Evolutionary conservation across 64 coral and sea anemone genomes (phyloP), one percentile per base, ranked within the genome.

Genomic region (Pocillopora verrucosa): DNA sequence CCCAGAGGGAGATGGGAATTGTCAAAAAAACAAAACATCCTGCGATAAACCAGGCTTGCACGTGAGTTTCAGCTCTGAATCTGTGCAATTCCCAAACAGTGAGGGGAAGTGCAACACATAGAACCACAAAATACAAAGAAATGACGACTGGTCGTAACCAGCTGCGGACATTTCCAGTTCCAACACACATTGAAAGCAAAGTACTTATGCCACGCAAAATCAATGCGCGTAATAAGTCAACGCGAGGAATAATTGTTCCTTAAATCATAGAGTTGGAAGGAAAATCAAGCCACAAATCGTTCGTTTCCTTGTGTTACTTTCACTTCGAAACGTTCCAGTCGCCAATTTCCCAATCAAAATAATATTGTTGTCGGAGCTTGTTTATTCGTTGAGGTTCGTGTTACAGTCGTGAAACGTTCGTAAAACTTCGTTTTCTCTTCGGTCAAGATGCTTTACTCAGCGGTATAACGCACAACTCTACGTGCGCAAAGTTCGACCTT

Each of bases 1-100:
- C 96, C 87, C 93, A 94, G 26, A 98, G 57, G 56, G 96, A 94
- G 72, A 98, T 95, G 13, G 93, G 93, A 14, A 98, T 92, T 22
- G 96, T 98, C 77, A 98, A 67, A 79, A 98, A 98, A 14, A 98
- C 96, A 81, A 98, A 98, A 78, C 90, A 89, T 63, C 93, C 96
- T 35, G 87, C 96, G 56, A 95, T 87, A 78, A 98, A 98, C 96
- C 96, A 98, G 58, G 96, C 96, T 74, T 95, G 65, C 19, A 94
- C 93, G 36, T 98, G 96, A 74, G 93, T 90, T 60, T 92, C 69
- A 36, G 96, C 93, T 5, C 91, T 87, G 72, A 82, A 82, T 65
- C 90, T 92, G 86, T 98, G 93, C 24, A 98, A 65, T 78, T 98
- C 96, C 96, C 96, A 98, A 25, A 91, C 83, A 62, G 87, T 95